These are phyloP conservation scores for Saccopteryx leptura DNA, from an alignment of 2,113 vertebrate genomes.

Conservation along the genomic window DNA sequence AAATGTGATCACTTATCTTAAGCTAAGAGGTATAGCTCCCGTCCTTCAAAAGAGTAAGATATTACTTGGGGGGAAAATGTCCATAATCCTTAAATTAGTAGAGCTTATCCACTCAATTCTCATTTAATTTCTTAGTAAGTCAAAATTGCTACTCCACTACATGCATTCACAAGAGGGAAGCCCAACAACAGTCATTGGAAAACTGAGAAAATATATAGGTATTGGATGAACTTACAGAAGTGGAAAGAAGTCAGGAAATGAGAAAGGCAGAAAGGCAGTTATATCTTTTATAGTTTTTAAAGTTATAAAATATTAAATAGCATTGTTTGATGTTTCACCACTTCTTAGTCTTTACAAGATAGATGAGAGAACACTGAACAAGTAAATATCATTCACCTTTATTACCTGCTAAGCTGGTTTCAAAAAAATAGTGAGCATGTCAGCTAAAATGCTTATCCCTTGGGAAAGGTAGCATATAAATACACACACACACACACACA, in stretches of 20 bases:
- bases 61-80: background rate
- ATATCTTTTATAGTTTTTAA: background rate
- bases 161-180: background rate
- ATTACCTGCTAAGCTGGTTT: background rate
- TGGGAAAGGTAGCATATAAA: background rate
- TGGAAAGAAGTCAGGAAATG: background rate
- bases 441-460: background rate
- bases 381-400: background rate
- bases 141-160: background rate
- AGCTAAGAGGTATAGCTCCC: background rate
- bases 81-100: background rate
- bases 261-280: background rate
- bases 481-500: background rate
- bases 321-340: background rate
- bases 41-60: background rate
- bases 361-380: background rate
- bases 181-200: background rate
- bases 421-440: background rate
- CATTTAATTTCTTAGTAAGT: constrained; percentile 29
- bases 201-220: background rate
- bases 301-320: background rate
- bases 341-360: background rate
- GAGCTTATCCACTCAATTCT: background rate
- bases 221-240: background rate
- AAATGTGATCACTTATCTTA: background rate